Base-by-base conservation (phyloP, 2,113 vertebrate species). In the Petromus typicus region DNA sequence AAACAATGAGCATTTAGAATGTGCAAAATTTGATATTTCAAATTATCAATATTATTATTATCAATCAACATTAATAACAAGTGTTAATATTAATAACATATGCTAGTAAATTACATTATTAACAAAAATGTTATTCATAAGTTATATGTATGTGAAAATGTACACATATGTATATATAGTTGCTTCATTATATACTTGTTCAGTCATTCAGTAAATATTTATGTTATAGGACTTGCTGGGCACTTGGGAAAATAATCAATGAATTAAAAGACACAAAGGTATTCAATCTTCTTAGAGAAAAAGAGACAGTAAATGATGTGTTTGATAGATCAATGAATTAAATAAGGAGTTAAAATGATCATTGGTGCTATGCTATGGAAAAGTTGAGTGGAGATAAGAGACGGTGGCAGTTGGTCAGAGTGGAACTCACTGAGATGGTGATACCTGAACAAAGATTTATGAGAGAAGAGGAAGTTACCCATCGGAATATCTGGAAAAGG, bases 171-270 rank as follows among this genome's bases (percentile, higher is more conserved):
- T 25, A 61, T 4, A 34, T 67, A 34, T 76, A n/a, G 30, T 80
- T 94, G 1, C 63, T 73, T 48, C 25, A 2, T 48, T 83, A 80
- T 5, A 34, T 59, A 54, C 82, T 78, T 83, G 43, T 10, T 71
- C 5, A 93, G 83, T 43, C 9, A 76, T 69, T 79, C 23, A 80
- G 64, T 76, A 82, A 91, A 86, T 89, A 94, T 92, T 57, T 95
- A n/a, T 32, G 27, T 84, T 7, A 22, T 87, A 64, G 37, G 3
- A 16, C 18, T 37, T 95, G 32, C 18, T 25, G 80, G 43, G 32
- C 14, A 86, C 9, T 89, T 95, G 40, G 40, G 14, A 85, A 84
- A 45, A 51, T 2, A n/a, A 83, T n/a, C 43, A 43, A 18, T 75
- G 32, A 85, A 71, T 48, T 63, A 82, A 82, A 84, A 66, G 16